A percentile compares a stretch with the other conserved stretches of the same genome.
phyloP scores from a whole-genome alignment of 1,140 invertebrate species.

The Eupeodes corollae region DNA sequence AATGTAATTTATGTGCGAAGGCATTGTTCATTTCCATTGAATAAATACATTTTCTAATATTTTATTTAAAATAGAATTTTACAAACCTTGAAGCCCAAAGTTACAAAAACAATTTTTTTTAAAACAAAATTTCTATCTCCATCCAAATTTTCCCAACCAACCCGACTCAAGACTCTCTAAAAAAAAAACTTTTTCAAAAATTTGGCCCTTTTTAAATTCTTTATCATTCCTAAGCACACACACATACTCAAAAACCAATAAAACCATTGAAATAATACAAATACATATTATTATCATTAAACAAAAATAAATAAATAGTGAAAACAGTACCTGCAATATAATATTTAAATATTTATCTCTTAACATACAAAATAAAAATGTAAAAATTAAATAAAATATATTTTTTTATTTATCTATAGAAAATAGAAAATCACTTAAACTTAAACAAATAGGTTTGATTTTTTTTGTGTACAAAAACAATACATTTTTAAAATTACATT shows the following conservation, averaged over 20 bases:
- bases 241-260: conserved; percentile 7
- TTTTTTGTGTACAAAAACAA: conserved; percentile 9
- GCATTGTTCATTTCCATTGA: too few relatives aligned
- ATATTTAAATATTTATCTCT: conserved; percentile 20
- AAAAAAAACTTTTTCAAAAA: not conserved
- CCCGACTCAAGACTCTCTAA: not conserved
- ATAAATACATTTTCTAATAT: too few relatives aligned
- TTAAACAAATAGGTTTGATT: not conserved
- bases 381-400: conserved; percentile 3
- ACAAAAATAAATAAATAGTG: conserved; percentile 27
- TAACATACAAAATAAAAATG: conserved; percentile 14
- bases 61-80: too few relatives aligned
- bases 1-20: too few relatives aligned
- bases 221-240: conserved; percentile 3
- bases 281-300: conserved; percentile 18
- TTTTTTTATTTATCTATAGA: conserved; percentile 11
- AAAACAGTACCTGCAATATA: conserved; percentile 37
- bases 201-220: not conserved
- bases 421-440: conserved; percentile 3
- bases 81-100: too few relatives aligned
- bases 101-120: too few relatives aligned
- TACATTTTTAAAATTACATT: conserved; percentile 32
- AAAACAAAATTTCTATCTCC: not conserved
- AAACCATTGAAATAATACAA: conserved; percentile 7
- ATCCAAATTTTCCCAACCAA: not conserved